Conservation (phyloP, 2,797 vertebrate genomes). For the Avahi laniger region DNA sequence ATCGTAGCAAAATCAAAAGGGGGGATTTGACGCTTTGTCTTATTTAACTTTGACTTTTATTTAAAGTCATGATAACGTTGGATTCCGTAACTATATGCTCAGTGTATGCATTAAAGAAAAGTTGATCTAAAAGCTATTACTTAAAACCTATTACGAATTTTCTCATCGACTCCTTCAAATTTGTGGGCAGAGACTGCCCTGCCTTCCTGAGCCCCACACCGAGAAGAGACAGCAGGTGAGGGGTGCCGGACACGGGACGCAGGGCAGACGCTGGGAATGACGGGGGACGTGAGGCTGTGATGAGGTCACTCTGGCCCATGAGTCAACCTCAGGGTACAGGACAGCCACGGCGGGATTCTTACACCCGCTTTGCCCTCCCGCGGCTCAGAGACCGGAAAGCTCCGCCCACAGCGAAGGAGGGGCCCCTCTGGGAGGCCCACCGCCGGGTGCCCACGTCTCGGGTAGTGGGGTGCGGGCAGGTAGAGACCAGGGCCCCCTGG, state of each 20-base stretch:
- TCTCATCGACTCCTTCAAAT: not conserved
- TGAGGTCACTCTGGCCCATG: not conserved
- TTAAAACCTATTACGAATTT: not conserved
- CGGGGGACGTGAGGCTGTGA: not conserved
- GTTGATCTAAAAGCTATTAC: accelerated
- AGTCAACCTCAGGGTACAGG: too few species aligned
- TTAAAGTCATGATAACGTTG: accelerated
- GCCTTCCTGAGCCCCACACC: not conserved
- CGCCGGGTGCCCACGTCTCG: not conserved
- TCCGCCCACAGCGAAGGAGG: accelerated
- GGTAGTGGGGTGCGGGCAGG: not conserved
- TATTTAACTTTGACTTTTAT: not conserved
- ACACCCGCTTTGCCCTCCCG: too few species aligned
- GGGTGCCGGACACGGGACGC: accelerated
- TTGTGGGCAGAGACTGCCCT: accelerated
- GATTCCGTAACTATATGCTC: too few species aligned
- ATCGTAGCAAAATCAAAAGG: not conserved
- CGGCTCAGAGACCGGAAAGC: not conserved
- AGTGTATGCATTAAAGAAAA: not conserved
- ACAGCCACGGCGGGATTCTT: too few species aligned
- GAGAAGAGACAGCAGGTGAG: accelerated
- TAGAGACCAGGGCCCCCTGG: too few species aligned
- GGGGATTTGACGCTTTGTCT: too few species aligned
- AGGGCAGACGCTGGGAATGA: not conserved
- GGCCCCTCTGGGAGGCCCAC: not conserved